These are phyloP conservation scores for Acleris sparsana DNA, from an alignment of 2,888 invertebrate genomes.

Conservation along the genomic window DNA sequence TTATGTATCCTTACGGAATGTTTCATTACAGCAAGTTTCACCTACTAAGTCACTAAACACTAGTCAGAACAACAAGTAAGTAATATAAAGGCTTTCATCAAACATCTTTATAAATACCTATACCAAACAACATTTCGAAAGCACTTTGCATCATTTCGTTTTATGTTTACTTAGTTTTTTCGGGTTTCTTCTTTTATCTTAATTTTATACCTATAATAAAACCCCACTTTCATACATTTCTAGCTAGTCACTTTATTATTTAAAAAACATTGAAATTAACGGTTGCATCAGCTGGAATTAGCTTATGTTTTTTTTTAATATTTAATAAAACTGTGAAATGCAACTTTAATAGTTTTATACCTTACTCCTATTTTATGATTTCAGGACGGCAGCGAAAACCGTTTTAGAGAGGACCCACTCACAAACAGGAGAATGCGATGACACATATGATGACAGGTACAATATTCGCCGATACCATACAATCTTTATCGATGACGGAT, in stretches of 20 bases:
- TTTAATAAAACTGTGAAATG: neutral
- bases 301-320: slow-evolving; percentile 13
- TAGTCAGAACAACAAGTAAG: slow-evolving; percentile 77
- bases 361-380: slow-evolving; percentile 38
- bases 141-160: slow-evolving; percentile 4
- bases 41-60: slow-evolving; percentile 82
- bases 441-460: slow-evolving; percentile 86
- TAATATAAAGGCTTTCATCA: slow-evolving; percentile 46
- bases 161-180: no score
- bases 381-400: slow-evolving; percentile 84
- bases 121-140: neutral
- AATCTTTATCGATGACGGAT: no score
- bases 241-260: neutral
- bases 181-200: no score
- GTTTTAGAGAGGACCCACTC: slow-evolving; percentile 80
- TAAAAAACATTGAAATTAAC: neutral
- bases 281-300: slow-evolving; percentile 21
- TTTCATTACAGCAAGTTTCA: slow-evolving; percentile 82
- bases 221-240: no score
- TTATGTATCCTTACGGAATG: slow-evolving; percentile 67
- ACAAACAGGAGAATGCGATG: slow-evolving; percentile 78
- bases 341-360: neutral
- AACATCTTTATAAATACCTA: slow-evolving; percentile 11
- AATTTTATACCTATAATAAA: no score
- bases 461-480: slow-evolving; percentile 1